These are phyloP conservation scores for Mirounga angustirostris DNA, from an alignment of 2,113 vertebrate genomes.

Conservation along the genomic window DNA sequence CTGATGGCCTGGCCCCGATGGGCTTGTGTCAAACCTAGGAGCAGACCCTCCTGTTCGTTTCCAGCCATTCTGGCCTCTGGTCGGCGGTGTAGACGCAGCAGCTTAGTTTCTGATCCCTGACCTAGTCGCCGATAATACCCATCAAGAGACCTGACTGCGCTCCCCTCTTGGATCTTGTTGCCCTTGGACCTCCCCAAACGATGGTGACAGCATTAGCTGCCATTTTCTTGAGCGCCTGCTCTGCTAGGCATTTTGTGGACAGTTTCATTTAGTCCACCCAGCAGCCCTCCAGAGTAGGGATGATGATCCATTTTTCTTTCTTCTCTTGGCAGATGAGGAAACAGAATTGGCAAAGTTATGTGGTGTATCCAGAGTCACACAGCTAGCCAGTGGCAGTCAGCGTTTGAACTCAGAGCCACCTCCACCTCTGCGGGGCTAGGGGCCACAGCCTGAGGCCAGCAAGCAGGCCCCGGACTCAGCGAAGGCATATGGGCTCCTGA, in stretches of 20 bases:
- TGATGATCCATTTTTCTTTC: background rate
- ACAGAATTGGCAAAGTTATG: background rate
- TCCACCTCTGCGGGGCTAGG: background rate
- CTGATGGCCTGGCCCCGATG: background rate
- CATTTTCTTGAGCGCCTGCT: background rate
- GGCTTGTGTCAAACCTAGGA: background rate
- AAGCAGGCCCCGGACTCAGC: background rate
- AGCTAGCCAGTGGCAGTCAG: background rate
- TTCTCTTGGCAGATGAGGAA: conserved; percentile 5
- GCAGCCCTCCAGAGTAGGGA: background rate
- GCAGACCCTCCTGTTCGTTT: background rate
- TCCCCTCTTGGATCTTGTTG: background rate
- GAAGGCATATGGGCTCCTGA: background rate
- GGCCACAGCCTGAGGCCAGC: background rate
- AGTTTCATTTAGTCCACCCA: background rate
- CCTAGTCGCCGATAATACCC: background rate
- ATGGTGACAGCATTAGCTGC: background rate
- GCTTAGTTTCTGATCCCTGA: background rate
- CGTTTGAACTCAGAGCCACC: background rate
- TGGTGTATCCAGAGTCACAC: background rate
- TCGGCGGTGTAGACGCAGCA: background rate
- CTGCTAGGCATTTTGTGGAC: background rate
- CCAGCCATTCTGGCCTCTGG: background rate
- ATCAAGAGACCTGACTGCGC: background rate
- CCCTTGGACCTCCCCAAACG: background rate